Evolutionary conservation across 2,888 invertebrate species (phyloP), one percentile per base, ranked within the genome.

Genomic region (Heliconius ismenius): DNA sequence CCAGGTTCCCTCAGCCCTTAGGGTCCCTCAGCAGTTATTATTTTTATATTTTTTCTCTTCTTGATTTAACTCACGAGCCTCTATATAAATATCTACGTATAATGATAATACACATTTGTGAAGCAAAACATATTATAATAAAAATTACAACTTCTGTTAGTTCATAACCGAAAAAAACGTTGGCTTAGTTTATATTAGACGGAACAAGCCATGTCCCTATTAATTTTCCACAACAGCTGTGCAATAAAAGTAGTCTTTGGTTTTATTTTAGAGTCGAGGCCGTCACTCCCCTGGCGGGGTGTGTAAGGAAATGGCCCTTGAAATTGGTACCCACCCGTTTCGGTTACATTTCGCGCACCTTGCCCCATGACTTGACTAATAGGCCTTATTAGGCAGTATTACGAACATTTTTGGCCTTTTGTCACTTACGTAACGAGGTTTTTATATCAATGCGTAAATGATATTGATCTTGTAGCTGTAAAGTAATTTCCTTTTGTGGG

Each of bases 261-360:
- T 86, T 87, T 83, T 87, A 88, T 86, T 89, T 88, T 89, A 85
- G 86, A 85, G 83, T 82, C 82, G 83, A 80, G 78, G 79, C 82
- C 80, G 78, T 75, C 79, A 69, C 79, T 77, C 85, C 39, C 85
- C 82, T 85, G 81, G 82, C 83, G 84, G 90, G 89, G 90, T 86
- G 89, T 89, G 89, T 85, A 86, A 86, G 89, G 88, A 92, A 93
- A 93, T 92, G 93, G 86, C 87, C 92, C 93, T 90, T 93, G 93
- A 93, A 93, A 93, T 93, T 92, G 90, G 87, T 86, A 86, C 83
- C 86, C 85, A 83, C 86, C 85, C 87, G 87, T 86, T 76, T 89
- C 85, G 85, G 87, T 90, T 87, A 87, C 87, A 86, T 88, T 88
- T 88, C 81, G 90, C 90, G 83, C 92, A 92, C 92, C 92, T 92